Base-by-base conservation (phyloP, 2,797 vertebrate genomes). In the Anas capensis region DNA sequence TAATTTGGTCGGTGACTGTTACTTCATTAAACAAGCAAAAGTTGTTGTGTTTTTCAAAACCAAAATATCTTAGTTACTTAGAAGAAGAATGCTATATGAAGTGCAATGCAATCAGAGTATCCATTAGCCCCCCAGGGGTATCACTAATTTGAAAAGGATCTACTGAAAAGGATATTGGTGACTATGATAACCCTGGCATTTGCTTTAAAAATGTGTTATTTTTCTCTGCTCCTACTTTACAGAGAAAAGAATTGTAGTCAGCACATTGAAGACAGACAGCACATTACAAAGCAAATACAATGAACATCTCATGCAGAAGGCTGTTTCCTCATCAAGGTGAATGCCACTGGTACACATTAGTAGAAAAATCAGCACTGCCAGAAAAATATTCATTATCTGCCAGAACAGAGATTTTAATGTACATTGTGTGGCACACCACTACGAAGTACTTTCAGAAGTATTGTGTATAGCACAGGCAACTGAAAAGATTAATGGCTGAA, bases 61-160 rank as follows among this genome's bases (percentile, higher is more conserved):
- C 49, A 90, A 83, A 93, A 75, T 68, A 90, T 65, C 81, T 82
- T 58, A 80, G 48, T 24, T 86, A 36, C 36, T 90, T 2, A 1
- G 81, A 95, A 81, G 57, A 81, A 61, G 23, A 77, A 64, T 36
- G 58, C 7, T 85, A 38, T 77, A 61, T 58, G 76, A 90, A 83
- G 23, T 80, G 53, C n/a, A 60, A 76, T 23, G 15, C 54, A 82
- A 54, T 60, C 75, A 85, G 34, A 73, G 20, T 73, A 93, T 80
- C 61, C 54, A 86, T 82, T 89, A 91, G 75, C 36, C 29, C 18
- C 20, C 20, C 11, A 80, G 87, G 34, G 44, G 44, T 66, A 68
- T 70, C 69, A 69, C 85, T 82, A 69, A 82, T 70, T 85, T 88
- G 77, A 96, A 96, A 93, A 75, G 10, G 82, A 88, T 46, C 38